These are phyloP conservation scores for Nebria salina DNA, from an alignment of 2,888 invertebrate species.

Conservation along the genomic window DNA sequence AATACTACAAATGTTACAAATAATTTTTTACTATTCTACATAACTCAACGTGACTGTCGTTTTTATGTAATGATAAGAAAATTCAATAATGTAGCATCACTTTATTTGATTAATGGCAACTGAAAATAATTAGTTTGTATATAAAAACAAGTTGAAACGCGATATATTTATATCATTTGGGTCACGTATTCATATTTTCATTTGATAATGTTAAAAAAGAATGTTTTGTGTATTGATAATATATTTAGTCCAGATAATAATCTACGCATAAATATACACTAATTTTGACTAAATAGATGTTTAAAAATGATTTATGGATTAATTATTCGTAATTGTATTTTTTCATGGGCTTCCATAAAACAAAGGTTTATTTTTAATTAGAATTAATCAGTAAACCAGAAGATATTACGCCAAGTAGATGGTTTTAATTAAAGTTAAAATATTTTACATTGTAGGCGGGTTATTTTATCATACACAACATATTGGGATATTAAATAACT, in stretches of 20 bases:
- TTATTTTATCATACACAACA: too few relatives aligned
- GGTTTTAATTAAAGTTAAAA: neutral
- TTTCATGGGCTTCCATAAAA: slow-evolving; percentile 32
- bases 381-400: slow-evolving; percentile 28
- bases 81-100: neutral
- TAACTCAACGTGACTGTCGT: too few relatives aligned
- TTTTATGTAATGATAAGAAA: neutral
- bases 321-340: slow-evolving; percentile 35
- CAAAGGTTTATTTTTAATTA: slow-evolving; percentile 29
- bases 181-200: neutral
- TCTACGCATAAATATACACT: neutral
- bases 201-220: neutral
- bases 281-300: slow-evolving; percentile 14
- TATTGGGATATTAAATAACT: too few relatives aligned
- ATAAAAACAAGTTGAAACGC: neutral
- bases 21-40: too few relatives aligned
- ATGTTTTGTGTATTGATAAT: neutral
- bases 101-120: neutral
- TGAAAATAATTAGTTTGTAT: neutral
- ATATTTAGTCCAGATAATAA: neutral
- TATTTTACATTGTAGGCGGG: neutral
- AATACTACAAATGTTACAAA: too few relatives aligned
- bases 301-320: slow-evolving; percentile 36
- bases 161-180: neutral
- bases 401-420: neutral